Conservation (phyloP, 2,113 vertebrate genomes). For the Anguilla japonica region DNA sequence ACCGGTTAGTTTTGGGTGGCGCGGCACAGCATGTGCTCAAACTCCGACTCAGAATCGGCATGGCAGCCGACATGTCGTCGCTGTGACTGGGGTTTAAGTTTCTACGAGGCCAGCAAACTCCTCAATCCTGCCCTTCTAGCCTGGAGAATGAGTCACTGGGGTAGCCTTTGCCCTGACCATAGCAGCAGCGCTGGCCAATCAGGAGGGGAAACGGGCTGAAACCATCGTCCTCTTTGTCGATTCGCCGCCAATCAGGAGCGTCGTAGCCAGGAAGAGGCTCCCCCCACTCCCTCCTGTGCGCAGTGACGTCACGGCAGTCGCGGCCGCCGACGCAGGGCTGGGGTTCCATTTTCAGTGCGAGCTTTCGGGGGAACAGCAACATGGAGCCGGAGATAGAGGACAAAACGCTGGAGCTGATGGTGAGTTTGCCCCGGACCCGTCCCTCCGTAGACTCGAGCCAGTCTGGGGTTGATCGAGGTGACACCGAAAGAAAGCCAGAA, state of each 20-base stretch:
- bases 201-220: not conserved
- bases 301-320: slow-evolving; percentile 11
- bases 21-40: not conserved
- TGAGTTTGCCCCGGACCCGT: slow-evolving; percentile 52
- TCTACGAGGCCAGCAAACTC: not conserved
- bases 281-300: slow-evolving; percentile 11
- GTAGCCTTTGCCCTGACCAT: slow-evolving; percentile 33
- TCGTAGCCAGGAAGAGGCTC: not conserved
- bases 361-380: slow-evolving; percentile 45
- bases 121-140: not conserved
- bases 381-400: slow-evolving; percentile 83
- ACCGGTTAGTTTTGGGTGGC: too few relatives aligned
- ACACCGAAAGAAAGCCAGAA: not conserved
- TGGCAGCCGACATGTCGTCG: not conserved
- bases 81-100: not conserved
- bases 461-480: not conserved
- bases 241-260: slow-evolving; percentile 32
- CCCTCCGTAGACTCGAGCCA: too few relatives aligned
- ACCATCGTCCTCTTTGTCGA: slow-evolving; percentile 29
- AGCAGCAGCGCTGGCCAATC: slow-evolving; percentile 40
- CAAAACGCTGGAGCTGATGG: slow-evolving; percentile 81
- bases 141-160: slow-evolving; percentile 25
- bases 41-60: not conserved
- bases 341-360: slow-evolving; percentile 51
- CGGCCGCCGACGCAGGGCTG: slow-evolving; percentile 34